A percentile compares a stretch with the other conserved stretches of the same genome.
phyloP scores from a whole-genome alignment of 2,888 invertebrate genomes.

The Calliscelio sp. region DNA sequence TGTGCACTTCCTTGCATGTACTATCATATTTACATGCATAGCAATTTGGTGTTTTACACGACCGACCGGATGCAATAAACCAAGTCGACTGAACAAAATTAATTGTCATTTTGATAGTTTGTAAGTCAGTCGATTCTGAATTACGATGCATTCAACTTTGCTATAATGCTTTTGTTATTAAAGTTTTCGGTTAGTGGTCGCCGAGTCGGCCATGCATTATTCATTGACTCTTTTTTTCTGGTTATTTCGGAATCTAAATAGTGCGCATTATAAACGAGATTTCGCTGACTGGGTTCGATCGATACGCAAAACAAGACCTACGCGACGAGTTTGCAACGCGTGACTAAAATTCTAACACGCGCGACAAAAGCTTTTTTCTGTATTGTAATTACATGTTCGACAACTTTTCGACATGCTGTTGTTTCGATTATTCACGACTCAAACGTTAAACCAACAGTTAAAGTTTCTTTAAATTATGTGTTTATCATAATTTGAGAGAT shows the following conservation, averaged over 20 bases:
- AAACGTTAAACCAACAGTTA: too few relatives aligned
- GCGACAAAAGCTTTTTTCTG: constrained; percentile 14
- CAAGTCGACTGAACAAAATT: constrained; percentile 17
- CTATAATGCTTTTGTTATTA: constrained; percentile 11
- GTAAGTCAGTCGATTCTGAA: constrained; percentile 19
- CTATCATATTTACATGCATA: constrained; percentile 25
- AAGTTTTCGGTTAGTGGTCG: constrained; percentile 14
- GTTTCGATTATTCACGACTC: too few relatives aligned
- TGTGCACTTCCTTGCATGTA: constrained; percentile 24
- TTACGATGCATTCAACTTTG: constrained; percentile 20
- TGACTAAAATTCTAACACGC: constrained; percentile 24
- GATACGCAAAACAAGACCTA: constrained; percentile 36
- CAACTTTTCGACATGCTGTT: too few relatives aligned
- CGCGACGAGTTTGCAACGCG: constrained; percentile 7
- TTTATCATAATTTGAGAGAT: too few relatives aligned
- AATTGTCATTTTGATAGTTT: constrained; percentile 26
- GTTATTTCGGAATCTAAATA: constrained; percentile 36
- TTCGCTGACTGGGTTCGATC: constrained; percentile 13
- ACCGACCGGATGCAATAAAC: constrained; percentile 14
- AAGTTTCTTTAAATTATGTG: too few relatives aligned
- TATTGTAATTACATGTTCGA: not conserved
- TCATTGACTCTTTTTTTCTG: constrained; percentile 7
- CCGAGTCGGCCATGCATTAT: constrained; percentile 28
- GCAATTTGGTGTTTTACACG: constrained; percentile 34
- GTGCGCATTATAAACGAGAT: constrained; percentile 41